Evolutionary conservation across 2,113 vertebrate species (phyloP).

Genomic region (Pituophis catenifer): DNA sequence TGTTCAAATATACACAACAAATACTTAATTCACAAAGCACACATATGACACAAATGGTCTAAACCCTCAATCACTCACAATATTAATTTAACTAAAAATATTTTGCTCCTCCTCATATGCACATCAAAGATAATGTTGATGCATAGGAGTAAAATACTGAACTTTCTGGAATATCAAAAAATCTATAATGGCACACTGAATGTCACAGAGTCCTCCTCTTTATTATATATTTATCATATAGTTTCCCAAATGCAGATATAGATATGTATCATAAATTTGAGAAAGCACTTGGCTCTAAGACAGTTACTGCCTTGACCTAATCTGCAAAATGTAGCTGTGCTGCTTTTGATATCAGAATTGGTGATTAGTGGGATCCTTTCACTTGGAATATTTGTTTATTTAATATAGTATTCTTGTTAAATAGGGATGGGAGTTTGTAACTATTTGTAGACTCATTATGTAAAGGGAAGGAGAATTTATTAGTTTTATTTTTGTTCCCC

Average conservation of each 20-base stretch:
- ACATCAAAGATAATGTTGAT: slow-evolving; percentile 50
- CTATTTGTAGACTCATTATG: neutral
- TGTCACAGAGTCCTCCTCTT: neutral
- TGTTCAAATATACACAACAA: slow-evolving; percentile 28
- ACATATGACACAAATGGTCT: slow-evolving; percentile 53
- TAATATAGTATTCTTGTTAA: neutral
- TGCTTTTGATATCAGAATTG: neutral
- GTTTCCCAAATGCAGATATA: slow-evolving; percentile 23
- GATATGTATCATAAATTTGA: slow-evolving; percentile 1
- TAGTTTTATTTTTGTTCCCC: neutral
- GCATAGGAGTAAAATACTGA: slow-evolving; percentile 46
- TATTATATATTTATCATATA: slow-evolving; percentile 19
- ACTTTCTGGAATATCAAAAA: slow-evolving; percentile 47
- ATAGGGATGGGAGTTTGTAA: neutral
- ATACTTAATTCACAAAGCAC: slow-evolving; percentile 55
- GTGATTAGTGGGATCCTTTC: neutral
- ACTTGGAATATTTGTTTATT: neutral
- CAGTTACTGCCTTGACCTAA: neutral
- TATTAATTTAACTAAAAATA: slow-evolving; percentile 50
- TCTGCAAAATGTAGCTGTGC: slow-evolving; percentile 6
- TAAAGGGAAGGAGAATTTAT: neutral
- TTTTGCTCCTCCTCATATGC: slow-evolving; percentile 58
- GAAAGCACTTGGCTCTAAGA: neutral
- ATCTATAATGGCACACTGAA: slow-evolving; percentile 29
- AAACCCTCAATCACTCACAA: slow-evolving; percentile 43